Evolutionary conservation across 2,888 invertebrate species (phyloP).

Genomic region (Atherix ibis): DNA sequence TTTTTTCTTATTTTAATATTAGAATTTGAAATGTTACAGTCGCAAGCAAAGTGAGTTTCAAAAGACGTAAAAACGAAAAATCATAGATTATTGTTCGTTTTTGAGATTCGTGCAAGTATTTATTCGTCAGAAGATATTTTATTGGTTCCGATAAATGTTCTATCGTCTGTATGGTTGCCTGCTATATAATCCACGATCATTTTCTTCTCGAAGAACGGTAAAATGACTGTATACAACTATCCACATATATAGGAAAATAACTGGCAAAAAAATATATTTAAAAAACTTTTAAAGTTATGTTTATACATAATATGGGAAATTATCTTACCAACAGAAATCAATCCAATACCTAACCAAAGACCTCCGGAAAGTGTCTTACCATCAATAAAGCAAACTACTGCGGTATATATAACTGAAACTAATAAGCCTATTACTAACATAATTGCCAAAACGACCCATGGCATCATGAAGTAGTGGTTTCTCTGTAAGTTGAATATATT

Average conservation of each 20-base stretch:
- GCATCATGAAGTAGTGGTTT: conserved; percentile 67
- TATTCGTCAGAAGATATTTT: too few species aligned
- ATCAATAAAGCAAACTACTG: conserved; percentile 55
- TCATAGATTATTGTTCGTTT: too few species aligned
- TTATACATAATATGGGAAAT: not conserved
- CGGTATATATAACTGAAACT: conserved; percentile 64
- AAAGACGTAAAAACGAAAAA: too few species aligned
- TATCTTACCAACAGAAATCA: conserved; percentile 42
- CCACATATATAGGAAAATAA: conserved; percentile 66
- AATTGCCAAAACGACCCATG: conserved; percentile 69
- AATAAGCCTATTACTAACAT: conserved; percentile 62
- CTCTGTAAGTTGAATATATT: too few species aligned
- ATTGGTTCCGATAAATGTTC: conserved; percentile 8
- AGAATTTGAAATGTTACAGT: too few species aligned
- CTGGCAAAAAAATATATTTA: conserved; percentile 36
- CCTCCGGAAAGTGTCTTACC: conserved; percentile 39
- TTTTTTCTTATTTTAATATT: too few species aligned
- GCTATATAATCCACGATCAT: conserved; percentile 54
- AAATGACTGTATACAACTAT: conserved; percentile 71
- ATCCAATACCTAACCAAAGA: conserved; percentile 45
- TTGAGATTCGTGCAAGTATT: too few species aligned
- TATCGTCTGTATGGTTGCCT: conserved; percentile 48
- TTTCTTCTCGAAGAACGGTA: conserved; percentile 50
- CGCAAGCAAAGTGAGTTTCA: too few species aligned
- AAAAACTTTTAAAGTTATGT: not conserved